Evolutionary conservation across 2,797 vertebrate genomes (phyloP), one percentile per base, ranked within the genome.

Genomic region (Enteromius mattozi): DNA sequence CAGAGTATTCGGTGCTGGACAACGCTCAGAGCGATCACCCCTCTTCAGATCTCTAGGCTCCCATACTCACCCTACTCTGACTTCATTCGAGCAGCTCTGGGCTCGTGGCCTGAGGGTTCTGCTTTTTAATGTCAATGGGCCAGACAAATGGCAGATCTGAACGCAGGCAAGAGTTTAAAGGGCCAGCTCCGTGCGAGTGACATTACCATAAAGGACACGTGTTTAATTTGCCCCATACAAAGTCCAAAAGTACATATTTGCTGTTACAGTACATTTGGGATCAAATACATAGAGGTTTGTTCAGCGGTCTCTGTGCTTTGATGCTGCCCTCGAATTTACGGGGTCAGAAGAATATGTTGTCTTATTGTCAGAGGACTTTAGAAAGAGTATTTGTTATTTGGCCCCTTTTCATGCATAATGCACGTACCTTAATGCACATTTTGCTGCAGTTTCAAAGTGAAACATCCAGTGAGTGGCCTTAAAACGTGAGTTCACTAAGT

Each of bases 241-340:
- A n/a, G 7, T 33, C 49, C 77, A 47, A 65, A 66, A 71, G 21
- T 68, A 81, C 75, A 19, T 78, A 49, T 59, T 42, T 75, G 19
- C 71, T 63, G 56, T 24, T 30, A 65, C 21, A 54, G 51, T 68
- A 61, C 79, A 30, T 80, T 68, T 77, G 72, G 72, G 49, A 76
- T 83, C 37, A 80, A 83, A 86, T 69, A 74, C 49, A 79, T 37
- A 78, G 24, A 61, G 61, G 66, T 65, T 84, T 80, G 81, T 86
- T 84, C 69, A 76, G 71, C 70, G 63, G 78, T 80, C 80, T 83
- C 70, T 81, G 85, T 77, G 74, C 84, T 77, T 74, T 85, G 84
- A 86, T 81, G 72, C 80, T 30, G 42, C 79, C 30, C 42, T 2
- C 30, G 27, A 61, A 35, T 9, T 35, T 7, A 33, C 33, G 1